phyloP scores from a whole-genome alignment of 2,888 invertebrate species.

The Callyntrura sp. region DNA sequence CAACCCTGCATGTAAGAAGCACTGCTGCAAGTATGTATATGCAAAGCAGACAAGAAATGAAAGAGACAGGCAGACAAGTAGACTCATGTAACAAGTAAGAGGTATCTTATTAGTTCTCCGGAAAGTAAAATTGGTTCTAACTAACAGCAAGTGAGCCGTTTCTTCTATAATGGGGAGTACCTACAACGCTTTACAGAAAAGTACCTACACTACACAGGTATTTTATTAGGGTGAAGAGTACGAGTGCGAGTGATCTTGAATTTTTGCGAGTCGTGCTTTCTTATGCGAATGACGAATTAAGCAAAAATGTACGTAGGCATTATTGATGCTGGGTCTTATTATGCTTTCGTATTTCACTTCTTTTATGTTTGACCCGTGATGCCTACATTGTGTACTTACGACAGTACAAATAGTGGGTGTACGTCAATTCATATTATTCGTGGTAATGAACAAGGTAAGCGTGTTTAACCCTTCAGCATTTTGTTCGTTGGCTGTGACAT shows the following conservation, averaged over 20 bases:
- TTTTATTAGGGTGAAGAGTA: background rate
- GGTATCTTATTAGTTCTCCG: no score
- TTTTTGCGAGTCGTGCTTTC: conserved; percentile 21
- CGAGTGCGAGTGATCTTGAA: conserved; percentile 32
- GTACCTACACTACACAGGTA: no score
- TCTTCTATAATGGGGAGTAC: no score
- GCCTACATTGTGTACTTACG: background rate
- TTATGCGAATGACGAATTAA: background rate
- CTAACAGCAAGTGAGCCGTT: no score
- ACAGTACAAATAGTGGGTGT: conserved; percentile 43
- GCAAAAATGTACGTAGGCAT: background rate
- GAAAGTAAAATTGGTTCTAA: no score
- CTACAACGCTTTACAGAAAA: no score
- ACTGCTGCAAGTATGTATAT: background rate
- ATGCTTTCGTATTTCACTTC: background rate
- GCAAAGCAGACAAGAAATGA: background rate
- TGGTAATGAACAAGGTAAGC: conserved; percentile 76
- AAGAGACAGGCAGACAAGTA: background rate
- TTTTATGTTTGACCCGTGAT: background rate
- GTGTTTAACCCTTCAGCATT: conserved; percentile 64
- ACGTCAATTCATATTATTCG: conserved; percentile 56
- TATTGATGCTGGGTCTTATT: background rate
- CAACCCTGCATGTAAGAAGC: background rate
- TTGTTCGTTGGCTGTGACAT: background rate
- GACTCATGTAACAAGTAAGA: no score